These are phyloP conservation scores for Mactra quadrangularis DNA, from an alignment of 1,140 invertebrate genomes.

Conservation along the genomic window DNA sequence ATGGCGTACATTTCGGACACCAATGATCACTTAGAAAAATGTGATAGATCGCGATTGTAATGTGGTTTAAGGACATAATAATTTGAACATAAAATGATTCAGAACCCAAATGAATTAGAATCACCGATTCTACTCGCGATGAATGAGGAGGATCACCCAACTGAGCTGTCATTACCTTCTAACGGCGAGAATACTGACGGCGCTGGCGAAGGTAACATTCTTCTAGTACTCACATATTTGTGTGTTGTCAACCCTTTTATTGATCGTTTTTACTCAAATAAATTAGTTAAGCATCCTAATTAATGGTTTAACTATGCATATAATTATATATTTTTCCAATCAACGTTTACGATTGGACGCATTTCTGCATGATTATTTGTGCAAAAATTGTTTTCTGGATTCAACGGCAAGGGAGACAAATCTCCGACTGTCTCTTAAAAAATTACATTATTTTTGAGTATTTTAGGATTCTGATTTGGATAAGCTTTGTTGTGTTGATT, in stretches of 20 bases:
- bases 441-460: too few species aligned
- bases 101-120: constrained; percentile 57
- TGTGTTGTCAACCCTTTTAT: constrained; percentile 38
- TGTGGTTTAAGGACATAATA: not conserved
- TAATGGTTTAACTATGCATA: not conserved
- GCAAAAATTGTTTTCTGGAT: too few species aligned
- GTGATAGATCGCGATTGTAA: not conserved
- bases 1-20: constrained; percentile 47
- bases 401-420: too few species aligned
- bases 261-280: not conserved
- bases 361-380: not conserved
- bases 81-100: constrained; percentile 47
- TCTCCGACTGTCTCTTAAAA: too few species aligned
- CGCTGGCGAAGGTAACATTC: constrained; percentile 37
- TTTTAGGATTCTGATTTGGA: too few species aligned
- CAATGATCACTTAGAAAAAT: constrained; percentile 12
- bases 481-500: too few species aligned
- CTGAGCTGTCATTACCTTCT: constrained; percentile 32
- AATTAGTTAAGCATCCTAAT: not conserved
- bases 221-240: not conserved
- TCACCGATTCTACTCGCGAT: constrained; percentile 29
- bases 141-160: constrained; percentile 38
- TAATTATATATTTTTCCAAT: not conserved
- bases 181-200: constrained; percentile 24
- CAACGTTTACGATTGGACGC: not conserved